Conservation (phyloP, 2,797 vertebrate species). For the Eleutherodactylus coqui region DNA sequence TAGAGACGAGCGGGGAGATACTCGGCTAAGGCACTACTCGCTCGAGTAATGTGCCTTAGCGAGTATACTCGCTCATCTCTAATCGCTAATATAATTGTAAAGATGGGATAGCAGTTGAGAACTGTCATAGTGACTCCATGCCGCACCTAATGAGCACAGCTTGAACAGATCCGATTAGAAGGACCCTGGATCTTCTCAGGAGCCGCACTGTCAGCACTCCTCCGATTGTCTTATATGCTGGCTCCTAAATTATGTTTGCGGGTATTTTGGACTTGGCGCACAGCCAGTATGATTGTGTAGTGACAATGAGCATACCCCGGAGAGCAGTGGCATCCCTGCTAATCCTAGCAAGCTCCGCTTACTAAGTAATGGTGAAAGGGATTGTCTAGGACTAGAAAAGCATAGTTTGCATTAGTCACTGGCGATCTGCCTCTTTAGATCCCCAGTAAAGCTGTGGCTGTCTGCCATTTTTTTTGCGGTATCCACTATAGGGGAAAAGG, state of each 20-base stretch:
- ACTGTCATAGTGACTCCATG: neutral
- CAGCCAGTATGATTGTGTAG: neutral
- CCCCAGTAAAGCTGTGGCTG: too few species aligned
- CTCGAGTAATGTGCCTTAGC: too few species aligned
- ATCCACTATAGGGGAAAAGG: too few species aligned
- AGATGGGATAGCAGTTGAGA: neutral
- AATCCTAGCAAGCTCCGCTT: neutral
- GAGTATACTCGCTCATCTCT: too few species aligned
- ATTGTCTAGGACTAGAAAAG: too few species aligned
- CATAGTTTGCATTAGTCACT: too few species aligned
- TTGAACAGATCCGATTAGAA: neutral
- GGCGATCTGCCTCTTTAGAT: too few species aligned
- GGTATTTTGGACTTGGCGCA: slow-evolving; percentile 1
- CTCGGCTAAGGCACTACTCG: too few species aligned
- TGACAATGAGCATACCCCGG: neutral
- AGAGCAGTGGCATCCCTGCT: neutral
- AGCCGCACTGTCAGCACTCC: neutral
- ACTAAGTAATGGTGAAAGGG: neutral
- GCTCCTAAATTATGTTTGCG: neutral
- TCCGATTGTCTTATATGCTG: neutral
- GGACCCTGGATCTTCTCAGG: neutral
- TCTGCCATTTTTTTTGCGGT: too few species aligned
- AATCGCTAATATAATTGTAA: neutral
- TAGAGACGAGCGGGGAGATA: too few species aligned
- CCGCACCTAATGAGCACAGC: neutral